Conservation (phyloP, 2,113 vertebrate genomes). For the Indri indri region DNA sequence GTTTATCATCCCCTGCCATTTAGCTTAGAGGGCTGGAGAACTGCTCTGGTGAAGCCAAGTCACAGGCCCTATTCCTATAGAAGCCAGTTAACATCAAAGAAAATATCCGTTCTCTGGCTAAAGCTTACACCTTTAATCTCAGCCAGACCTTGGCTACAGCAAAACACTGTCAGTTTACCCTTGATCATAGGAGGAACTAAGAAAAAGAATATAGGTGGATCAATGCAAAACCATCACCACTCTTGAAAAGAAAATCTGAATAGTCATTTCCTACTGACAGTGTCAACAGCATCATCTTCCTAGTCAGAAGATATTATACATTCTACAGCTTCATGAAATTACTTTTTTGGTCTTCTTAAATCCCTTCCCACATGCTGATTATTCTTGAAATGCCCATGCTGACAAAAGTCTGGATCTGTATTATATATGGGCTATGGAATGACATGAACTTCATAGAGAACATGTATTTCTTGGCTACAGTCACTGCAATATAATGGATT, state of each 20-base stretch:
- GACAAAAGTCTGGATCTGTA: slow-evolving; percentile 2
- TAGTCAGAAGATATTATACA: neutral
- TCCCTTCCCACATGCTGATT: neutral
- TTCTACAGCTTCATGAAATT: neutral
- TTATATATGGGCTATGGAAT: neutral
- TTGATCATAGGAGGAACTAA: neutral
- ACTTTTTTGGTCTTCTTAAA: slow-evolving; percentile 47
- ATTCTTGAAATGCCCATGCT: neutral
- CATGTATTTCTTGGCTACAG: slow-evolving; percentile 29
- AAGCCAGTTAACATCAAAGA: slow-evolving; percentile 33
- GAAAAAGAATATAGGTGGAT: neutral
- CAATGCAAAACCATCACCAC: neutral
- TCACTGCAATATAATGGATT: neutral
- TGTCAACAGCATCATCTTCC: neutral
- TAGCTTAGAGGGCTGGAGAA: neutral
- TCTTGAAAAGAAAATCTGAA: neutral
- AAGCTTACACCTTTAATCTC: neutral
- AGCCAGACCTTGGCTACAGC: neutral
- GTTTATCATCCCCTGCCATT: neutral
- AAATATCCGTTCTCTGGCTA: slow-evolving; percentile 6
- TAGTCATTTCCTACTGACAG: neutral
- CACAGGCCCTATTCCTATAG: neutral
- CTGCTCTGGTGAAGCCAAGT: neutral
- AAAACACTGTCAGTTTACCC: neutral
- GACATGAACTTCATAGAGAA: neutral